Evolutionary conservation across 2,113 vertebrate species (phyloP).

Genomic region (Typhlomys cinereus): DNA sequence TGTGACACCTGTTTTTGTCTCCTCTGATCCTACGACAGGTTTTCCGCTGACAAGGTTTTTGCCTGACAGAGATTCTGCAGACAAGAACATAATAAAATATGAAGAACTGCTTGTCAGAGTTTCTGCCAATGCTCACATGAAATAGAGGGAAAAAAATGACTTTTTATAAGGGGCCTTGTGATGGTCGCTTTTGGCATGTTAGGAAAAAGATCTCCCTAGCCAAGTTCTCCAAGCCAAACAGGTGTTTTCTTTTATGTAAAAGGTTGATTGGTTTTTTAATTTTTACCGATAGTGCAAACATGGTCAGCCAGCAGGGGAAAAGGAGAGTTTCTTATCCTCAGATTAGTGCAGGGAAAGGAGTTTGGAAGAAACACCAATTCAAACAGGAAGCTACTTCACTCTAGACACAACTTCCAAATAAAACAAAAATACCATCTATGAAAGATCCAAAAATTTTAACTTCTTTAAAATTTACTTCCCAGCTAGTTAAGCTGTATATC

Average conservation of each 20-base stretch:
- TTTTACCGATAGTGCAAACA: slow-evolving; percentile 69
- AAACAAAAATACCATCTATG: slow-evolving; percentile 62
- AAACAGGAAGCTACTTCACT: slow-evolving; percentile 43
- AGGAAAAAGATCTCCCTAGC: slow-evolving; percentile 73
- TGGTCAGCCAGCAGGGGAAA: background rate
- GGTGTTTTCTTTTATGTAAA: slow-evolving; percentile 90
- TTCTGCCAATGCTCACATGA: slow-evolving; percentile 92
- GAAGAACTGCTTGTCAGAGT: slow-evolving; percentile 97
- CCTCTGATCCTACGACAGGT: slow-evolving; percentile 91
- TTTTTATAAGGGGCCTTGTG: slow-evolving; percentile 84
- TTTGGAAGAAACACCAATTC: slow-evolving; percentile 28
- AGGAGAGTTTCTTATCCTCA: slow-evolving; percentile 17
- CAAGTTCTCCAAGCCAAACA: slow-evolving; percentile 88
- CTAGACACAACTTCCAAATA: slow-evolving; percentile 36
- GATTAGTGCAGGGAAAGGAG: slow-evolving; percentile 59
- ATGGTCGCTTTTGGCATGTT: slow-evolving; percentile 84
- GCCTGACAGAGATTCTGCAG: slow-evolving; percentile 95
- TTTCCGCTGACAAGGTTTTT: slow-evolving; percentile 94
- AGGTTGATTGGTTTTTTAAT: slow-evolving; percentile 79
- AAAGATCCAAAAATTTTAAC: slow-evolving; percentile 51
- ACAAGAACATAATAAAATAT: slow-evolving; percentile 99
- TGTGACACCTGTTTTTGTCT: slow-evolving; percentile 98
- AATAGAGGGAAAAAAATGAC: slow-evolving; percentile 84
- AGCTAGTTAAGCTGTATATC: slow-evolving; percentile 39
- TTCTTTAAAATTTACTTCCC: slow-evolving; percentile 57